Percentiles rank a stretch among this genome's conserved stretches.
phyloP scores from a whole-genome alignment of 53 echinoderm and acorn worm species.

The Hippasteria phrygiana region DNA sequence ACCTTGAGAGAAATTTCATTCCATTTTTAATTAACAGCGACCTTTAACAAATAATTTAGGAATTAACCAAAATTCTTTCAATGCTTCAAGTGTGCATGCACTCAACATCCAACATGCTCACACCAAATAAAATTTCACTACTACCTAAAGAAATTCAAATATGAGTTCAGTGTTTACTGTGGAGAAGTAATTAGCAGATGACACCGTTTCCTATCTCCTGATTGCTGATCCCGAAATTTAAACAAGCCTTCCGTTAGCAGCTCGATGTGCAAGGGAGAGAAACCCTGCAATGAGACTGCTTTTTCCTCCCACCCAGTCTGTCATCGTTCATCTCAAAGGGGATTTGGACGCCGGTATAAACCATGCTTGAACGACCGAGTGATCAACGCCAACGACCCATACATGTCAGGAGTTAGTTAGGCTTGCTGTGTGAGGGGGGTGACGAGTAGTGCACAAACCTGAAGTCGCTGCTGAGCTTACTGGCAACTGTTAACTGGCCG shows the following conservation, averaged over 20 bases:
- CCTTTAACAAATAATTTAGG: too few relatives aligned
- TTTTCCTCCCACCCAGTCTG: conserved; percentile 20
- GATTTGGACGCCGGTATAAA: conserved; percentile 56
- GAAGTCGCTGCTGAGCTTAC: background rate
- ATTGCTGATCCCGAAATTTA: conserved; percentile 39
- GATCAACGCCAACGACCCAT: conserved; percentile 47
- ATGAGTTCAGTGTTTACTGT: conserved; percentile 1
- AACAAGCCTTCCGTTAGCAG: conserved; percentile 12
- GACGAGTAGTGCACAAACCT: conserved; percentile 19
- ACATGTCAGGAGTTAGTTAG: conserved; percentile 39
- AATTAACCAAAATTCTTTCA: background rate
- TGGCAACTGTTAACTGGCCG: conserved; percentile 4
- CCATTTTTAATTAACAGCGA: too few relatives aligned
- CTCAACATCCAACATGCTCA: background rate
- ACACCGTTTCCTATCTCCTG: conserved; percentile 4
- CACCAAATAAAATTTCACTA: conserved; percentile 25
- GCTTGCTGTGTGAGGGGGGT: conserved; percentile 1
- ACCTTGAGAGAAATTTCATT: too few relatives aligned
- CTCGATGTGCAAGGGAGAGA: background rate
- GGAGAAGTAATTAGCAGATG: conserved; percentile 43
- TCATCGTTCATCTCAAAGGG: conserved; percentile 43
- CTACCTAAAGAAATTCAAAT: background rate
- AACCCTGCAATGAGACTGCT: background rate
- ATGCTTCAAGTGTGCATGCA: background rate
- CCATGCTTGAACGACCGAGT: conserved; percentile 47